Evolutionary conservation across 1,140 invertebrate species (phyloP), one percentile per base, ranked within the genome.

Genomic region (Drosophila simulans): DNA sequence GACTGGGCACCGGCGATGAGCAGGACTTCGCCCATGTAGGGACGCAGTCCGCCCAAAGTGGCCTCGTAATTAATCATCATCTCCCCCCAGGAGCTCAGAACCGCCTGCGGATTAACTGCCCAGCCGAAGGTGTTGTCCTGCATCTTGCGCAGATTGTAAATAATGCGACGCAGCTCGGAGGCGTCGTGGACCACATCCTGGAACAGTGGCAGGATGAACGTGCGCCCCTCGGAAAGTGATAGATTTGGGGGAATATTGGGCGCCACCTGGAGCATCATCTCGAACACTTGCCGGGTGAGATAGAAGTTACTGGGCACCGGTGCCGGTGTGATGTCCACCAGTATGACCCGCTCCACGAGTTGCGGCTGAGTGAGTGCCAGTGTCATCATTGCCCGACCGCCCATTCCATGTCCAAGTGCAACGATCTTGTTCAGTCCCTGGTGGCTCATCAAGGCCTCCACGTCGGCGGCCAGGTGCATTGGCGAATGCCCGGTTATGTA

Each of bases 401-500:
- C 75, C 42, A 70, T 69, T 35, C 56, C 40, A 3, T 78, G 70
- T 2, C 65, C 78, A 2, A 80, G 22, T 0, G 58, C 63, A 11
- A 73, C 46, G 7, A 80, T 65, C 13, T 69, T 64, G 0, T 8
- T 39, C 5, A 80, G 17, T 0, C 48, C n/a, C 1, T 68, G 40
- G 3, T 25, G 12, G 8, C 31, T 11, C 34, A 80, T 74, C 11
- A 80, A 51, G 0, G 63, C 27, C 11, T 15, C 15, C 7, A 71
- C 43, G 93, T 98, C 98, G 68, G 94, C 93, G 1, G 95, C 94
- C 93, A 98, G 94, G 12, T 94, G 92, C 7, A 93, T 81, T 91
- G 97, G 98, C 17, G 94, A 94, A 91, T 97, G 95, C 0, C 95
- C 93, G 1, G 93, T 70, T 10, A 94, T 93, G 81, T 97, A 97